Conservation (phyloP, 2,888 invertebrate genomes). For the Sabatieria punctata region DNA sequence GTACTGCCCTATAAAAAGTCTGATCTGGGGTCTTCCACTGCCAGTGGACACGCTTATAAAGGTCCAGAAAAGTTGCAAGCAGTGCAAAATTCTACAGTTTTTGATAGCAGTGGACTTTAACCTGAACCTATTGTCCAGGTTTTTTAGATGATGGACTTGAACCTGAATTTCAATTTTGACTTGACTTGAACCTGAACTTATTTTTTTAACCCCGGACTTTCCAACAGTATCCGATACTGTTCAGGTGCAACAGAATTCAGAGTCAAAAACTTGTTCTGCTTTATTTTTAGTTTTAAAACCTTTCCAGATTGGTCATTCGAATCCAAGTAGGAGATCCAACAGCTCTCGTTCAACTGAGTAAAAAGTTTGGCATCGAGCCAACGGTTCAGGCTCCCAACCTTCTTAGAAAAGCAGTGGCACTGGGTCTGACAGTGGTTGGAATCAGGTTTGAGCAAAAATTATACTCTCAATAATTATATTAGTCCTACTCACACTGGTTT, state of each 20-base stretch:
- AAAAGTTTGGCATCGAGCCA: conserved; percentile 83
- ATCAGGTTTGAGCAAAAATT: conserved; percentile 29
- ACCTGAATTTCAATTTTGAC: too few species aligned
- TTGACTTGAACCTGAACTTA: too few species aligned
- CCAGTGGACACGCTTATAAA: too few species aligned
- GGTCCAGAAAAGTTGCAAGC: too few species aligned
- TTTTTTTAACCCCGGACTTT: too few species aligned
- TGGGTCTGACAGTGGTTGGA: neutral
- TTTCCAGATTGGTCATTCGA: conserved; percentile 7
- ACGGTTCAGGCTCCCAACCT: conserved; percentile 48
- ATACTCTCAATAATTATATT: neutral
- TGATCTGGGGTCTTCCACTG: too few species aligned
- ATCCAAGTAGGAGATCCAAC: conserved; percentile 42
- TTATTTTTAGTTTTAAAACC: neutral
- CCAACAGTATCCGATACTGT: too few species aligned
- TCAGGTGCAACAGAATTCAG: neutral
- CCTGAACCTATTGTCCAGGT: too few species aligned
- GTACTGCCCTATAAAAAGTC: too few species aligned
- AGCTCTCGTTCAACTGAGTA: conserved; percentile 44
- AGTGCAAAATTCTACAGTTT: too few species aligned
- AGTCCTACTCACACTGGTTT: conserved; percentile 2
- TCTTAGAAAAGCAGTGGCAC: neutral
- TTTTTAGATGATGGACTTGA: too few species aligned
- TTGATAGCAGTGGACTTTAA: too few species aligned
- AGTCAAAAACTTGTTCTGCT: neutral